Conservation (phyloP, 2,888 invertebrate genomes). For the Ctenicera cuprea region DNA sequence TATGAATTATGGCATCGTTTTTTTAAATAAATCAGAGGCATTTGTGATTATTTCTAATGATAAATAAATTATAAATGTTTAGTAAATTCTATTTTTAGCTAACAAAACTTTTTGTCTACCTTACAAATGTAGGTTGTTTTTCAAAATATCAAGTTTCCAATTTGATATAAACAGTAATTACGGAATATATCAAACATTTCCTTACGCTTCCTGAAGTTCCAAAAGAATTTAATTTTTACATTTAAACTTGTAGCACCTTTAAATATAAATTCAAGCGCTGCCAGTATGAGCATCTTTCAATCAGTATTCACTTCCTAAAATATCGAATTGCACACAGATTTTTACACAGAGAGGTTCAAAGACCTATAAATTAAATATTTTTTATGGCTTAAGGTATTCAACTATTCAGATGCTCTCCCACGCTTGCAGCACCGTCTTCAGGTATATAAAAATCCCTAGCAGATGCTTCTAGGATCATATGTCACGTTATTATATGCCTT, state of each 20-base stretch:
- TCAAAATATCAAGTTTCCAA: no score
- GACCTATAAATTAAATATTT: constrained; percentile 49
- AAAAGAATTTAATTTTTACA: no score
- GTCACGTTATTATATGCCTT: constrained; percentile 37
- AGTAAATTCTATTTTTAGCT: no score
- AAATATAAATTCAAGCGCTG: background rate
- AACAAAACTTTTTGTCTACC: no score
- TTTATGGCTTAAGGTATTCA: constrained; percentile 15
- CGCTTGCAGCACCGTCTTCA: constrained; percentile 28
- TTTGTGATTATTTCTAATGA: no score
- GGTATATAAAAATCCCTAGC: constrained; percentile 31
- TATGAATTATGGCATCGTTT: no score
- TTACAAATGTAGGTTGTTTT: no score
- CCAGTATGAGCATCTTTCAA: background rate
- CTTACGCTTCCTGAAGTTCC: no score
- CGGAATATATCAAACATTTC: no score
- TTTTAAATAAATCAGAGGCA: no score
- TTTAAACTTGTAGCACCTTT: background rate
- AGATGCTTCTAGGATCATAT: constrained; percentile 41
- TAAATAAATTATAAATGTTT: no score
- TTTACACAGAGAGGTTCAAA: constrained; percentile 42
- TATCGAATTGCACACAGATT: constrained; percentile 53
- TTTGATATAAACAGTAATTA: no score
- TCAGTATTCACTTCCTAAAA: constrained; percentile 41
- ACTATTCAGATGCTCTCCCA: constrained; percentile 56